Percentiles rank a stretch among this genome's conserved stretches.
phyloP scores from a whole-genome alignment of 2,888 invertebrate species.

The Autographa pulchrina region DNA sequence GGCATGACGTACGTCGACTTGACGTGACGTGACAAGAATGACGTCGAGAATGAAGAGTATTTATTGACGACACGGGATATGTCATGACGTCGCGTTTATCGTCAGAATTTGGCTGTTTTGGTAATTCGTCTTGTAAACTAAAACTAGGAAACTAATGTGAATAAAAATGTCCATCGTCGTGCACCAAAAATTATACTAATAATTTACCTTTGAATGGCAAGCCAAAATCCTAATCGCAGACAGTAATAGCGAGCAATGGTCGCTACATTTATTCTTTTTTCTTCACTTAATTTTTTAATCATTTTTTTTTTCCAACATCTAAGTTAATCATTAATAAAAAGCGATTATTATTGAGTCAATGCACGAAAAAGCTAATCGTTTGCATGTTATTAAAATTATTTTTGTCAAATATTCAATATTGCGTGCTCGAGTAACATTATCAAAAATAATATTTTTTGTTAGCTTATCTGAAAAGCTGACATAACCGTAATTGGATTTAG shows the following conservation, averaged over 20 bases:
- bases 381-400: conserved; percentile 23
- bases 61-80: conserved; percentile 72
- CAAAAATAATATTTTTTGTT: conserved; percentile 66
- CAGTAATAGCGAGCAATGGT: too few species aligned
- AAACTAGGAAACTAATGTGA: conserved; percentile 26
- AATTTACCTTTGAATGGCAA: too few species aligned
- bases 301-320: not conserved
- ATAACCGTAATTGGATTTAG: conserved; percentile 64
- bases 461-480: conserved; percentile 57
- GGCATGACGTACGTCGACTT: conserved; percentile 66
- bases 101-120: conserved; percentile 44
- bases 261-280: too few species aligned
- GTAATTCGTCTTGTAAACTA: conserved; percentile 28
- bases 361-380: conserved; percentile 12
- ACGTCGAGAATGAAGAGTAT: conserved; percentile 71
- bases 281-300: too few species aligned
- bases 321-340: conserved; percentile 14
- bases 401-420: conserved; percentile 37
- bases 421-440: conserved; percentile 51
- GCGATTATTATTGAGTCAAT: not conserved
- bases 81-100: conserved; percentile 61
- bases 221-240: too few species aligned
- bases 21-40: conserved; percentile 70
- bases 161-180: too few species aligned
- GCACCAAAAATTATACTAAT: too few species aligned